Conservation (phyloP, 1,140 invertebrate genomes). For the Drosophila carrolli region DNA sequence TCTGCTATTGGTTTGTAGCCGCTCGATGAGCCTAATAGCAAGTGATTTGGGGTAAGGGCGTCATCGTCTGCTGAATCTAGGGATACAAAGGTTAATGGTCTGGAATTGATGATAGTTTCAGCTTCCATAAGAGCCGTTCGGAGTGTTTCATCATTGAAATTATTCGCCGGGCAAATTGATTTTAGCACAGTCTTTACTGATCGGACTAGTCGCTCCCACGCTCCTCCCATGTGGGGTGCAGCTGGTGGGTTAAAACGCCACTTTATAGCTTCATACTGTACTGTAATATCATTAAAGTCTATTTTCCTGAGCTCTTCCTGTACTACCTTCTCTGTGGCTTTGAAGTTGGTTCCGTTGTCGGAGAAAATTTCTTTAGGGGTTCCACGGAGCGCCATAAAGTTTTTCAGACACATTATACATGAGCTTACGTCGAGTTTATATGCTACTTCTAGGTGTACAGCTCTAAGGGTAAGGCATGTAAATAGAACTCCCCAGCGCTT, state of each 20-base stretch:
- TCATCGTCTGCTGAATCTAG: no score
- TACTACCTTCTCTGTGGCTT: neutral
- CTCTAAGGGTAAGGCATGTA: neutral
- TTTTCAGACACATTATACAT: conserved; percentile 4
- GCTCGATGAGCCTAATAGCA: no score
- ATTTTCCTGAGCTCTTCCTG: neutral
- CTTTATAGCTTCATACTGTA: neutral
- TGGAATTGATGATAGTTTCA: no score
- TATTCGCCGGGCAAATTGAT: no score
- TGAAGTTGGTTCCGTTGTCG: conserved; percentile 12
- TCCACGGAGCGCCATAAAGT: neutral
- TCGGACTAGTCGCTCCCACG: no score
- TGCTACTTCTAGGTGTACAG: neutral
- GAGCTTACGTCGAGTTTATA: neutral
- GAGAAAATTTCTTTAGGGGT: conserved; percentile 10
- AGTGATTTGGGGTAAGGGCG: no score
- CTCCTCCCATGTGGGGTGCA: no score
- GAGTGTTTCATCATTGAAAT: no score
- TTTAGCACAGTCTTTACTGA: no score
- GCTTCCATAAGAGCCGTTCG: no score
- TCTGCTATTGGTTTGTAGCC: no score
- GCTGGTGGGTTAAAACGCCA: neutral
- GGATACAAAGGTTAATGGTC: no score
- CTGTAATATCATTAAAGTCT: neutral
- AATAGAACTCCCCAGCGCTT: neutral